Percentiles rank a stretch among this genome's conserved stretches.
These are phyloP conservation scores for Epiblema foenella DNA, from an alignment of 2,888 invertebrate genomes.

Conservation along the genomic window DNA sequence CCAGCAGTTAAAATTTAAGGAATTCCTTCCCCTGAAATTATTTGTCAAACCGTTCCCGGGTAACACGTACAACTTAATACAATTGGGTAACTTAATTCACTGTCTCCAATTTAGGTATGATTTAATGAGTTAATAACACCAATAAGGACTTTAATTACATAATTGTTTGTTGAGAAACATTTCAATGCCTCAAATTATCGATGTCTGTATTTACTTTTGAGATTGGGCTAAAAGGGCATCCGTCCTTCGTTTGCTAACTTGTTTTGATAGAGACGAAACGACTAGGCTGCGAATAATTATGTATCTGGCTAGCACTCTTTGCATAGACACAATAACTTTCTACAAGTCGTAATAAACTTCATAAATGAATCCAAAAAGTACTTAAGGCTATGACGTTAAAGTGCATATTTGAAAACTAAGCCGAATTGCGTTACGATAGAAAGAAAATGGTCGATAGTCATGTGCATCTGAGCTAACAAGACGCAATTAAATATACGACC, in stretches of 20 bases:
- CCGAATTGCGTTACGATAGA: not conserved
- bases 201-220: constrained; percentile 10
- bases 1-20: no score
- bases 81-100: not conserved
- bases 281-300: not conserved
- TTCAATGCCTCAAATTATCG: constrained; percentile 18
- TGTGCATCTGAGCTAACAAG: constrained; percentile 42
- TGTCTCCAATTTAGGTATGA: not conserved
- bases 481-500: constrained; percentile 46
- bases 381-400: not conserved
- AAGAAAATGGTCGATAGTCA: constrained; percentile 10
- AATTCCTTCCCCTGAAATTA: not conserved
- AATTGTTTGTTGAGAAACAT: constrained; percentile 14
- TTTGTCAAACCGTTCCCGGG: not conserved
- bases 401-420: not conserved
- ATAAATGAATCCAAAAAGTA: not conserved
- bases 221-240: not conserved
- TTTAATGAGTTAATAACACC: constrained; percentile 2
- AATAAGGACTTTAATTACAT: constrained; percentile 13
- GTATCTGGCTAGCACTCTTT: not conserved
- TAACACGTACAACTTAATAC: not conserved
- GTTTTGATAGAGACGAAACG: not conserved
- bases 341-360: not conserved
- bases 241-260: not conserved
- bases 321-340: not conserved